A percentile compares a stretch with the other conserved stretches of the same genome.
These are phyloP conservation scores for Machimus rusticus DNA, from an alignment of 2,888 invertebrate species.

Conservation along the genomic window DNA sequence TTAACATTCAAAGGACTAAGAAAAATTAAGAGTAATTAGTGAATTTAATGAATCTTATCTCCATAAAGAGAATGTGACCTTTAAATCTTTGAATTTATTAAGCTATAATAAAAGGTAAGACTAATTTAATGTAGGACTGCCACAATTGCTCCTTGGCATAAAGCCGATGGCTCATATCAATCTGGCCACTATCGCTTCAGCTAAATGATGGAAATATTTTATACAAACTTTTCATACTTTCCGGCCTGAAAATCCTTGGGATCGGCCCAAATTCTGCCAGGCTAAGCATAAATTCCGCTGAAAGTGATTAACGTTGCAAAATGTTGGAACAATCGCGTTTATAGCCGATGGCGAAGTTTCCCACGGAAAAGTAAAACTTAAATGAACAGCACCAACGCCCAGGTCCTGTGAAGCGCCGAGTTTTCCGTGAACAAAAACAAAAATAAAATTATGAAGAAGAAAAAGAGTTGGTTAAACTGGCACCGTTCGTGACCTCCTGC, in stretches of 20 bases:
- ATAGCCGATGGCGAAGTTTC: constrained; percentile 22
- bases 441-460: background rate
- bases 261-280: background rate
- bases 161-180: background rate
- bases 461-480: constrained; percentile 9
- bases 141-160: background rate
- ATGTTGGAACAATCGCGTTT: background rate
- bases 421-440: background rate
- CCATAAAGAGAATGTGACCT: too few species aligned
- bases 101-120: background rate
- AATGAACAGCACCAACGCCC: background rate
- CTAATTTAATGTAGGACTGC: background rate
- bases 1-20: too few species aligned
- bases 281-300: constrained; percentile 1
- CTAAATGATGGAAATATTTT: background rate
- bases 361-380: constrained; percentile 19
- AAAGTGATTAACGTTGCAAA: constrained; percentile 23
- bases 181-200: background rate
- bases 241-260: constrained; percentile 3
- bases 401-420: background rate
- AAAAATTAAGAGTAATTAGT: too few species aligned
- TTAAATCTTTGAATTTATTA: background rate
- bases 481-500: background rate
- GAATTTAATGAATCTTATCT: too few species aligned
- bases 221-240: background rate